Evolutionary conservation across 2,888 invertebrate species (phyloP), one percentile per base, ranked within the genome.

Genomic region (Caenorhabditis virilis): DNA sequence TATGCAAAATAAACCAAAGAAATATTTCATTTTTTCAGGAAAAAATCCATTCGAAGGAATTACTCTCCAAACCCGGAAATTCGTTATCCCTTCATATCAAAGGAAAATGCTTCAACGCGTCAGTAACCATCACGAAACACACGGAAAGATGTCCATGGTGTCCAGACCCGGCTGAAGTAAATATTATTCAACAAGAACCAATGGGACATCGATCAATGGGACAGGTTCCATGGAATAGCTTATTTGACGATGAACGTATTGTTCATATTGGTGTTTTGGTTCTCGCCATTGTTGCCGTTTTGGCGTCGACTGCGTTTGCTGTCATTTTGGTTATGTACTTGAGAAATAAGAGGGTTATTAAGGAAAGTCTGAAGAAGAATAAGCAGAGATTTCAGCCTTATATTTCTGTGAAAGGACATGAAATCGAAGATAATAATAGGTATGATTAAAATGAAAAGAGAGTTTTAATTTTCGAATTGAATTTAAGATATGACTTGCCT

Each of bases 31-130:
- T n/a, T n/a, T n/a, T n/a, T n/a, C n/a, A n/a, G n/a, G n/a, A n/a
- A n/a, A n/a, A n/a, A n/a, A 74, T 68, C 69, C 69, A 76, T 45
- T 61, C 73, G 49, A 33, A 60, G 50, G 26, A 33, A 26, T 22
- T 27, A 25, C 9, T 33, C 30, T 30, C 30, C 30, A 30, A 72
- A 70, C 16, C 64, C 63, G 45, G 58, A 67, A 27, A 61, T 60
- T 43, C 69, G 63, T 16, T 51, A 9, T 25, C 39, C 20, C 26
- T 38, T 3, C 38, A 58, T 57, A 60, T 80, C 39, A 73, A 71
- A 26, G 80, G 78, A 20, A 74, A 74, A 41, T 80, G 80, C 60
- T 80, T 80, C 69, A 79, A 80, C 48, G 79, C 78, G 15, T 76
- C 80, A 4, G 51, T 80, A 50, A 66, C 71, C 13, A 68, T 80